Percentiles rank a stretch among this genome's conserved stretches.
These are phyloP conservation scores for Leucoma salicis DNA, from an alignment of 2,888 invertebrate species.

Conservation along the genomic window DNA sequence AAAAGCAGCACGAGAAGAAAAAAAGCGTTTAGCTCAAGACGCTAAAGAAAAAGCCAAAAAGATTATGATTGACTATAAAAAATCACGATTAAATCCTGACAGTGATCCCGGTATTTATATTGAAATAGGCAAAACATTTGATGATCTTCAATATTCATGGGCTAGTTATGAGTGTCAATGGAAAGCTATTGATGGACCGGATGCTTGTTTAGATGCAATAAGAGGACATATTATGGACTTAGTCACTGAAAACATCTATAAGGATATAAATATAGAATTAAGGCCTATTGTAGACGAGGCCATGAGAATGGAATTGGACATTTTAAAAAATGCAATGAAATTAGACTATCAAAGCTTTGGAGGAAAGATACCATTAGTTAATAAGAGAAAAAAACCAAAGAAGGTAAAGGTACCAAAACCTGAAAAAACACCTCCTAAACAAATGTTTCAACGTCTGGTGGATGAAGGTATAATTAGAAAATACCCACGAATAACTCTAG, in stretches of 20 bases:
- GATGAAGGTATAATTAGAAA: constrained; percentile 86
- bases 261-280: constrained; percentile 85
- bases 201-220: constrained; percentile 79
- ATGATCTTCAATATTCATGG: constrained; percentile 51
- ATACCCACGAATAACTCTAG: constrained; percentile 81
- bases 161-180: constrained; percentile 57
- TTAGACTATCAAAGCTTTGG: constrained; percentile 50
- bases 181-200: constrained; percentile 59
- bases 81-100: constrained; percentile 70
- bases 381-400: constrained; percentile 64
- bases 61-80: constrained; percentile 66
- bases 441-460: constrained; percentile 88
- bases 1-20: constrained; percentile 62
- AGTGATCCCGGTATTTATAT: constrained; percentile 68
- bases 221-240: constrained; percentile 84
- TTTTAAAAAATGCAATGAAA: constrained; percentile 78
- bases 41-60: constrained; percentile 59
- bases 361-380: constrained; percentile 41
- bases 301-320: constrained; percentile 82
- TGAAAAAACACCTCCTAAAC: constrained; percentile 82
- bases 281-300: constrained; percentile 86
- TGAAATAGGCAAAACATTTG: constrained; percentile 43
- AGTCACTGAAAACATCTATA: constrained; percentile 84
- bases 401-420: constrained; percentile 82
- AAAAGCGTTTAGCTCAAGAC: constrained; percentile 54